Evolutionary conservation across 2,797 vertebrate genomes (phyloP), one percentile per base, ranked within the genome.

Genomic region (Melanotaenia pygmaea): DNA sequence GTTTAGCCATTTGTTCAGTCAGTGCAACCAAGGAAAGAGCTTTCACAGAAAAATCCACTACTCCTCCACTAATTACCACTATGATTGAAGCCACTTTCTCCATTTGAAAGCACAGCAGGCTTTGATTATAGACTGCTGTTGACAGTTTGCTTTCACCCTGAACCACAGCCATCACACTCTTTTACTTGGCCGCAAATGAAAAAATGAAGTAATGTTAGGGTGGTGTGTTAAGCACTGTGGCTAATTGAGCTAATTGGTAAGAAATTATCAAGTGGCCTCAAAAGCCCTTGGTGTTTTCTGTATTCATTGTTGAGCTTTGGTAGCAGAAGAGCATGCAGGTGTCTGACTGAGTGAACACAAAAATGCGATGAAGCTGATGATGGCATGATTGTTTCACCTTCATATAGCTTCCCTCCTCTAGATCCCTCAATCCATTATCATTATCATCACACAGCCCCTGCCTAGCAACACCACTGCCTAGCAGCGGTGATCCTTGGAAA

Each of bases 381-480:
- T 72, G 51, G 50, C 63, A 5, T 64, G 63, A 50, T 28, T 70
- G 67, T 81, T 77, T 37, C 64, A 40, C 79, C 61, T 59, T 64
- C 37, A 26, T 69, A 45, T 64, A 65, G 67, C 75, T 22, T 32
- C 54, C 67, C 62, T 72, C 51, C 45, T 63, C 0, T 0, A 68
- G 78, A 80, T 76, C 77, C 38, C 30, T 65, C 57, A 59, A 43
- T 82, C 62, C 34, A 56, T 82, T 64, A 47, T 64, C 58, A 62
- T 74, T 67, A 75, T 81, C 74, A 76, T 79, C 81, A 79, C 58
- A 57, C 63, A 53, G 57, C 59, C 70, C 79, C 83, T 86, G 76
- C 88, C 70, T 89, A 84, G 86, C 91, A 92, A 92, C 89, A 4
- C 60, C 63, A 67, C 86, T 89, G 92, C 87, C 85, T 89, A 72